Percentiles rank a stretch among this genome's conserved stretches.
These are phyloP conservation scores for Cebidichthys violaceus DNA, from an alignment of 2,113 vertebrate species.

Conservation along the genomic window DNA sequence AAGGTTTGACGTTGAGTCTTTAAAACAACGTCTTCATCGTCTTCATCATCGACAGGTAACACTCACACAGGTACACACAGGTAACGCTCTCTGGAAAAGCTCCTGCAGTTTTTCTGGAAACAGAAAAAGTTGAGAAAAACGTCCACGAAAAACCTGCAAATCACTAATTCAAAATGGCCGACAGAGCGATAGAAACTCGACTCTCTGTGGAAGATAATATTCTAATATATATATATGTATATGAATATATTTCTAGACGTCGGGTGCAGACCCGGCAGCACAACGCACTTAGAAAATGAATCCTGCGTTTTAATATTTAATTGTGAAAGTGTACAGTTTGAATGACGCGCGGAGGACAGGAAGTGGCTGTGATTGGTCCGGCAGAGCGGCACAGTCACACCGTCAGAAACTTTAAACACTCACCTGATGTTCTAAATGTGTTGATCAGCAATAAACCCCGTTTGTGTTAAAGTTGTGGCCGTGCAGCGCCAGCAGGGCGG, in stretches of 20 bases:
- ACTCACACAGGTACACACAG: too few relatives aligned
- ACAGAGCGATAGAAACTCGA: too few relatives aligned
- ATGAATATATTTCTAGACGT: conserved; percentile 10
- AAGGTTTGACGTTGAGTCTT: not conserved
- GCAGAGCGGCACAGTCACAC: not conserved
- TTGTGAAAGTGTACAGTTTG: not conserved
- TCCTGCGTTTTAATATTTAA: conserved; percentile 41
- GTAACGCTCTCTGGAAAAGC: not conserved
- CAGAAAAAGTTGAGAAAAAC: not conserved
- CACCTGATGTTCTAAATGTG: too few relatives aligned
- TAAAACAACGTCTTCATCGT: not conserved
- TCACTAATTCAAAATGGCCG: too few relatives aligned
- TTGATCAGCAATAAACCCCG: not conserved
- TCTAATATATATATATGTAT: conserved; percentile 9
- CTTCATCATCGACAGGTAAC: conserved; percentile 10
- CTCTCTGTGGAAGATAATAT: not conserved
- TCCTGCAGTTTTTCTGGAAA: not conserved
- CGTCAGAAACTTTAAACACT: too few relatives aligned
- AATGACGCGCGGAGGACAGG: not conserved
- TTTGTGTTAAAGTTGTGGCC: not conserved
- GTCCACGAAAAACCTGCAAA: not conserved
- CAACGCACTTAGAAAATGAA: conserved; percentile 7
- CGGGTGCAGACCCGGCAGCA: not conserved
- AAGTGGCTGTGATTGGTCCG: too few relatives aligned
- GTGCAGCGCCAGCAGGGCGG: conserved; percentile 2